phyloP scores from a whole-genome alignment of 2,113 vertebrate genomes.

The Sturnira hondurensis region DNA sequence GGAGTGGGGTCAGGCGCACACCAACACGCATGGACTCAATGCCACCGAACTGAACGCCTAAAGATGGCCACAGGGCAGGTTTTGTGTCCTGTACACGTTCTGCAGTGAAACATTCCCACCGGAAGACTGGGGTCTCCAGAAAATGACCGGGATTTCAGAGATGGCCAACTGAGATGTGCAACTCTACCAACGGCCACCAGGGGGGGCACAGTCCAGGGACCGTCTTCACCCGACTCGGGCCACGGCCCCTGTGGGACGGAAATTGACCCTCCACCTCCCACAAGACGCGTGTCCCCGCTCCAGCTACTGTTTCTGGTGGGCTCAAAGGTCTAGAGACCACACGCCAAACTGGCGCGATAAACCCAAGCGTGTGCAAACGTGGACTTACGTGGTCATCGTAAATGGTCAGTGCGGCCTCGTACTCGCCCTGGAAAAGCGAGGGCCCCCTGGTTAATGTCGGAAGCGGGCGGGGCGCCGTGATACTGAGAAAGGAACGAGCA shows the following conservation, averaged over 20 bases:
- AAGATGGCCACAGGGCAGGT: too few relatives aligned
- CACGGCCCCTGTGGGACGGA: fast-evolving
- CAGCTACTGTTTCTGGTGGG: fast-evolving
- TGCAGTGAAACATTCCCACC: neutral
- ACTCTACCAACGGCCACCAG: fast-evolving
- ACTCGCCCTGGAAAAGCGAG: constrained; percentile 86
- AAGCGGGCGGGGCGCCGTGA: fast-evolving
- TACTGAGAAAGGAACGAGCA: fast-evolving
- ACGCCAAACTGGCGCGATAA: fast-evolving
- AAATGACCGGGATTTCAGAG: neutral
- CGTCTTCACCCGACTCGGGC: fast-evolving
- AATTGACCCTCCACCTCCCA: fast-evolving
- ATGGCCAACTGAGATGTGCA: fast-evolving
- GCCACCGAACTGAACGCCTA: fast-evolving
- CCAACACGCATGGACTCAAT: fast-evolving
- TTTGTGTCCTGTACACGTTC: too few relatives aligned
- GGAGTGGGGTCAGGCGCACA: fast-evolving
- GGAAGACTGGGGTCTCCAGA: neutral
- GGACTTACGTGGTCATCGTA: constrained; percentile 90
- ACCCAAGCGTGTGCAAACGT: fast-evolving
- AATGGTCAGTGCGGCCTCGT: constrained; percentile 91
- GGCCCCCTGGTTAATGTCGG: fast-evolving
- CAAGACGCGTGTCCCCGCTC: fast-evolving
- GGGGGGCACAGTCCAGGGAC: neutral
- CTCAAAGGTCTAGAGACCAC: neutral